Conservation (phyloP, 1,140 invertebrate genomes). For the Eubasilissa regina region DNA sequence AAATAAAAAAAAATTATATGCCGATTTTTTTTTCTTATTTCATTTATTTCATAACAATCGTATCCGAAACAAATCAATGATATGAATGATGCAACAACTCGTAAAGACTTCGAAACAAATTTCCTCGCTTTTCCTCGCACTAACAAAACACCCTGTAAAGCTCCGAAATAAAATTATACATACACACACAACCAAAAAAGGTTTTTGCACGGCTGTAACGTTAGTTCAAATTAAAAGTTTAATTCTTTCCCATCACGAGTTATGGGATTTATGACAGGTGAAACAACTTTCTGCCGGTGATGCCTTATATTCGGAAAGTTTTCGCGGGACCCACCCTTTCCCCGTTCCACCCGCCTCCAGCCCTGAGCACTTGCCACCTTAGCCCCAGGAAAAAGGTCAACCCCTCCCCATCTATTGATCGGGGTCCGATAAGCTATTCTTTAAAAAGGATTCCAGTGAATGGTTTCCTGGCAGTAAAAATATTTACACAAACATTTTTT, state of each 20-base stretch:
- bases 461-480: neutral
- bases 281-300: conserved; percentile 16
- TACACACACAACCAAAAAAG: neutral
- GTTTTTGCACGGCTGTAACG: neutral
- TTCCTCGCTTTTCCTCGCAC: no score
- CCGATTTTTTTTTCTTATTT: no score
- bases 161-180: neutral
- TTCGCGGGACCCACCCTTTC: neutral
- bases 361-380: neutral
- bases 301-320: conserved; percentile 46
- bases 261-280: conserved; percentile 25
- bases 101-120: no score
- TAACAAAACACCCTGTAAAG: no score
- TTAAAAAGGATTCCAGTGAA: neutral
- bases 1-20: no score
- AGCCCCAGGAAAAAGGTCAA: neutral
- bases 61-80: no score
- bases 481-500: neutral
- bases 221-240: conserved; percentile 19
- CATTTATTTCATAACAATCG: no score
- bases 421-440: conserved; percentile 4
- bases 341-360: neutral
- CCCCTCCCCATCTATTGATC: neutral
- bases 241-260: conserved; percentile 18
- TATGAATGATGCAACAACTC: no score